Evolutionary conservation across 2,113 vertebrate species (phyloP).

Genomic region (Thunnus maccoyii): DNA sequence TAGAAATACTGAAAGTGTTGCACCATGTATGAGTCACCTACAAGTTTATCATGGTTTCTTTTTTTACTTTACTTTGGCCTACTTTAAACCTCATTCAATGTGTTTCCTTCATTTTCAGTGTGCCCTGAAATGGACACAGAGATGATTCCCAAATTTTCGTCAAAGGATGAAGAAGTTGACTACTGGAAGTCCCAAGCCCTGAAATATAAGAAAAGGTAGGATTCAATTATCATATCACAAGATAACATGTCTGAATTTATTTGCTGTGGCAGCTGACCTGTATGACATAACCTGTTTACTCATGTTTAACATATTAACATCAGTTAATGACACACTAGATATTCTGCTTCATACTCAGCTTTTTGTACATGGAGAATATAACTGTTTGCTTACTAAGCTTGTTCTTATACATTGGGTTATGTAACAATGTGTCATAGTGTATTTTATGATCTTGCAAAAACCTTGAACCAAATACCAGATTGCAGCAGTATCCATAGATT

Average conservation of each 20-base stretch:
- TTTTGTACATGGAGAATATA: slow-evolving; percentile 5
- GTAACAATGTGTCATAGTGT: slow-evolving; percentile 11
- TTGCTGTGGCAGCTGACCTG: not conserved
- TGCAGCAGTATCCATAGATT: not conserved
- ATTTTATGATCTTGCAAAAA: not conserved
- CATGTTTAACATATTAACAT: not conserved
- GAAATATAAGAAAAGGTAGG: slow-evolving; percentile 96
- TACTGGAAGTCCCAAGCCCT: slow-evolving; percentile 96
- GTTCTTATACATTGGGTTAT: slow-evolving; percentile 8
- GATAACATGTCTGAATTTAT: not conserved
- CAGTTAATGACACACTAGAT: not conserved
- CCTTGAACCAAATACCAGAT: not conserved
- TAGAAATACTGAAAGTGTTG: not conserved
- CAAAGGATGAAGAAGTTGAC: slow-evolving; percentile 95
- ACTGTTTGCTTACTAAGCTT: not conserved
- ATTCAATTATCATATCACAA: not conserved
- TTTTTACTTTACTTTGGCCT: too few relatives aligned
- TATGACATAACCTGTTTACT: not conserved
- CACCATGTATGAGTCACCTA: not conserved
- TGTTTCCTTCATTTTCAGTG: slow-evolving; percentile 77
- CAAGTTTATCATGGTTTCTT: not conserved
- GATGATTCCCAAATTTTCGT: slow-evolving; percentile 95
- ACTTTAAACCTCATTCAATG: not conserved
- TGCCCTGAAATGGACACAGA: slow-evolving; percentile 95
- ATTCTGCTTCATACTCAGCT: not conserved